Evolutionary conservation across 2,797 vertebrate species (phyloP), one percentile per base, ranked within the genome.

Genomic region (Hemibagrus guttatus): DNA sequence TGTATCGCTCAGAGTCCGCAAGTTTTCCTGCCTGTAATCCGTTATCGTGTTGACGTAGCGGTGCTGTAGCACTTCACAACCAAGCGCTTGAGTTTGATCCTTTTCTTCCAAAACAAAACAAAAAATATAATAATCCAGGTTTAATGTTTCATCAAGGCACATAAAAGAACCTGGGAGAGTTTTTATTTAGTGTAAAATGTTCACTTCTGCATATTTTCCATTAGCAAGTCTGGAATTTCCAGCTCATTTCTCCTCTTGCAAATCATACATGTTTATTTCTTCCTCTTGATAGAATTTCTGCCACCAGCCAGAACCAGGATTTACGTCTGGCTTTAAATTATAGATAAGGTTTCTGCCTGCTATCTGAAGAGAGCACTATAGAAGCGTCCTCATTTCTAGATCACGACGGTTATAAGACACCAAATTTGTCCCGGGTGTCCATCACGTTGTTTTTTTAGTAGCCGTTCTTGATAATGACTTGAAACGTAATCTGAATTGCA

Each of bases 211-310:
- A 72, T 46, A 23, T 46, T 72, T 46, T 26, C 42, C 16, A 39
- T 71, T 28, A 28, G 26, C 54, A 46, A 13, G 58, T 17, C 39
- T 63, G 79, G 26, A 81, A 79, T 80, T 68, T 79, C n/a, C 54
- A 52, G 26, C 54, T 39, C 13, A 16, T 66, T 72, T 31, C 68
- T 75, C 52, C 54, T 39, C 79, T 85, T 86, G 86, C 75, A 74
- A 85, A 83, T 84, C 84, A 87, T 88, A 86, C 76, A 81, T 85
- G 79, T 90, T 89, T 88, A 89, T 90, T 91, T 87, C 46, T 69
- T 71, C 83, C 84, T 54, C 83, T 42, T 88, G 89, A 89, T 91
- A 79, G 84, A 81, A 88, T 88, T 81, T 84, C 80, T 85, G 63
- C 84, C 87, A 81, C 76, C 80, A 61, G 59, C 68, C 21, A 61